Base-by-base conservation (phyloP, 2,113 vertebrate genomes). In the Ptychochromis oligacanthus region DNA sequence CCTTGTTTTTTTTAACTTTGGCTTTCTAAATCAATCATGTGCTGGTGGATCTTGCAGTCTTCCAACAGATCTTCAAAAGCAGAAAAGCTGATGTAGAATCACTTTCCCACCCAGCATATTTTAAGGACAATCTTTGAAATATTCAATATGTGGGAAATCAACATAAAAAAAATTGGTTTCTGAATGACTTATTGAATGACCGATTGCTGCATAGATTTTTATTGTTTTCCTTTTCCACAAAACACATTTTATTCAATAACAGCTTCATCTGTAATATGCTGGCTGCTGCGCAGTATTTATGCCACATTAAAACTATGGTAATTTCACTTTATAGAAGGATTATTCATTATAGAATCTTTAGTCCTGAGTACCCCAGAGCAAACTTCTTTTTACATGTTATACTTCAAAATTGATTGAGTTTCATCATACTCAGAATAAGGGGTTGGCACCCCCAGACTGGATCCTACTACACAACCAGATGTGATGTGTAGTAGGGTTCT, bases 1-100 rank as follows among this genome's bases (percentile, higher is more conserved):
- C 70, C 75, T 26, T 89, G 82, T 83, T 83, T 49, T 28, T n/a
- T 67, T 18, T 58, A 43, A 22, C 40, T 18, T 3, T 1, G 62
- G 36, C 26, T 22, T 22, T 79, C 67, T 31, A 70, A 43, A 88
- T 88, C 67, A 62, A 64, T 78, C 79, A 80, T 49, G 62, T 75
- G 26, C 49, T 78, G 36, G 0, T 49, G 26, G 60, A 81, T 78
- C 34, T 67, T 55, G 4, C 13, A 46, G n/a, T 65, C 40, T 49
- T 67, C 46, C 9, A 18, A 28, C 11, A 75, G 17, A n/a, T 1
- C 80, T 81, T 62, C 61, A 70, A 79, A 52, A 40, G 52, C 1
- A 6, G 18, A 28, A 0, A 17, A n/a, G 36, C 34, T 24, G 31
- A 57, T 12, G 22, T 20, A 36, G 20, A 75, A 24, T 56, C 20